Base-by-base conservation (phyloP, 2,113 vertebrate genomes). In the Mola mola region DNA sequence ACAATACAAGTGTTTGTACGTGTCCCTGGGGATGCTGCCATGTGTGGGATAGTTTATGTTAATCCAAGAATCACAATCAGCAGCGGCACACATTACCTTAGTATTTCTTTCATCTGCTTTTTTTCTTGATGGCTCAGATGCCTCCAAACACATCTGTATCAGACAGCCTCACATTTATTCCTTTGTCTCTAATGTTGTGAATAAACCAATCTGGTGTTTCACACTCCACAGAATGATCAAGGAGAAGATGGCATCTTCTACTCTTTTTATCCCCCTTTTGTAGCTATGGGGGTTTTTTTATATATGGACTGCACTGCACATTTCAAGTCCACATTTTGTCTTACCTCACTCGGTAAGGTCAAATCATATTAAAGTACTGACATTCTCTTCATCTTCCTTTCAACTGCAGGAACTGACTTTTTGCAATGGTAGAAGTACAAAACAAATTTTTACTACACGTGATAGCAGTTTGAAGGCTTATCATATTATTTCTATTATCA, bases 141-240 rank as follows among this genome's bases (percentile, higher is more conserved):
- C 9, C 38, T 41, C 67, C 25, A 78, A 37, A 53, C 36, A 10
- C 2, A 19, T 63, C 29, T 37, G 36, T 2, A 60, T 64, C 36
- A 72, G 43, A 68, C 37, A 16, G 57, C 26, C 16, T 21, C 3
- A 1, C 5, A 11, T 51, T 22, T 21, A 38, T 56, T 71, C 59
- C 26, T 66, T 60, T 40, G 61, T 56, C 38, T 75, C 46, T 68
- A 37, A 72, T 42, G 72, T 25, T 52, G 61, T 58, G 52, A 69
- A 82, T 31, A 55, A 78, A 41, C 41, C 34, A 17, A 11, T 26
- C 33, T 56, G 15, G 49, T 66, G 24, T 41, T 58, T 62, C 26
- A 49, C 26, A 36, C 43, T 34, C 8, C 47, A 66, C 62, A 74
- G 49, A 55, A 19, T 24, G 51, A 75, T 72, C 56, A 79, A 61